Conservation (phyloP, 2,113 vertebrate genomes). For the Euleptes europaea region DNA sequence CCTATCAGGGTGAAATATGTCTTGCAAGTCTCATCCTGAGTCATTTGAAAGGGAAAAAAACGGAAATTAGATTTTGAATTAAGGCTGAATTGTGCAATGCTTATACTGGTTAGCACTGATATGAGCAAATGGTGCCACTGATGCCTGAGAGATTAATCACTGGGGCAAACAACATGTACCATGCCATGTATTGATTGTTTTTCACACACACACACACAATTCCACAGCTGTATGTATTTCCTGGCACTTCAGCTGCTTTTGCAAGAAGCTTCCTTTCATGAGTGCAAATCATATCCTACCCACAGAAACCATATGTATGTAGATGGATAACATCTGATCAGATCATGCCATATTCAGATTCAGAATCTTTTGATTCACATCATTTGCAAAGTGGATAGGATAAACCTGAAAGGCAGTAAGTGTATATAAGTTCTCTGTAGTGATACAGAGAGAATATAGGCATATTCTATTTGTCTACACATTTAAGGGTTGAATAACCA, state of each 20-base stretch:
- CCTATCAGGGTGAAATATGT: conserved; percentile 5
- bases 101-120: not conserved
- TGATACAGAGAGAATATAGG: not conserved
- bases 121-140: conserved; percentile 15
- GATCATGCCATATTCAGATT: not conserved
- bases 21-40: not conserved
- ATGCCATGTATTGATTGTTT: not conserved
- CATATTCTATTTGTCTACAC: not conserved
- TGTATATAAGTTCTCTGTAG: not conserved
- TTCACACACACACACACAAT: too few species aligned
- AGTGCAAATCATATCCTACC: not conserved
- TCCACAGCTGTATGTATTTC: not conserved
- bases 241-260: not conserved
- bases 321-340: not conserved
- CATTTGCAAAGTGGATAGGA: not conserved
- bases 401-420: not conserved
- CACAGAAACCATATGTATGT: not conserved
- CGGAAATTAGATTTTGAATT: conserved; percentile 17
- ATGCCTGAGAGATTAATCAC: conserved; percentile 20
- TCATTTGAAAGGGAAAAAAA: conserved; percentile 19
- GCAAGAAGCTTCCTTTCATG: not conserved
- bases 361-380: not conserved
- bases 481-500: not conserved
- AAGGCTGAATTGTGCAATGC: not conserved
- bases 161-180: not conserved